Conservation (phyloP, 1,140 invertebrate species). For the Pollicipes pollicipes region DNA sequence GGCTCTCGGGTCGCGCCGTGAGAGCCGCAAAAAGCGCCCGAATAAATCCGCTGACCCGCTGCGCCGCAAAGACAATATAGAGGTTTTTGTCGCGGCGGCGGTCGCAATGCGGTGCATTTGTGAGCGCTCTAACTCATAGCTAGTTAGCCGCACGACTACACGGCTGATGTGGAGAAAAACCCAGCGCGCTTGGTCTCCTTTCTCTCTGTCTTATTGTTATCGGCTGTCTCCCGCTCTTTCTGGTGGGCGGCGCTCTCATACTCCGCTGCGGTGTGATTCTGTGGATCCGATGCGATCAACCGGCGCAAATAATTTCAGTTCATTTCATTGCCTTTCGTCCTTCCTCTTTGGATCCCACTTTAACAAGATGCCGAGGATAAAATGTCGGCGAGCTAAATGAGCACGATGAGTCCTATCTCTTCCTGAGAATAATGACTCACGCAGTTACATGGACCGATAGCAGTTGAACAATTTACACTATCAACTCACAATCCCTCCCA, state of each 20-base stretch:
- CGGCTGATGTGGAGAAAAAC: not conserved
- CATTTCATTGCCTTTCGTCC: too few relatives aligned
- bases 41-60: not conserved
- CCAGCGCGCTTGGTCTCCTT: not conserved
- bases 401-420: too few relatives aligned
- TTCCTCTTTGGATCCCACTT: too few relatives aligned
- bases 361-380: too few relatives aligned
- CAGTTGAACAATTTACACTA: too few relatives aligned
- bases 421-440: too few relatives aligned
- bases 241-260: not conserved
- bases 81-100: not conserved
- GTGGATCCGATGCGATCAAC: too few relatives aligned
- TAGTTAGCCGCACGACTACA: not conserved
- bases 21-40: not conserved
- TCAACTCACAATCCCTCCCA: too few relatives aligned
- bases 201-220: not conserved
- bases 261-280: not conserved
- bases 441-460: too few relatives aligned
- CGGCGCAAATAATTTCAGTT: too few relatives aligned
- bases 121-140: not conserved
- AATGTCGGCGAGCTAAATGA: too few relatives aligned
- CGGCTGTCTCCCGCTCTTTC: not conserved
- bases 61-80: not conserved
- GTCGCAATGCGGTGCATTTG: not conserved
- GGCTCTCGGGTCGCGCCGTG: not conserved